These are phyloP conservation scores for Cephus runcator DNA, from an alignment of 2,888 invertebrate genomes.

Conservation along the genomic window DNA sequence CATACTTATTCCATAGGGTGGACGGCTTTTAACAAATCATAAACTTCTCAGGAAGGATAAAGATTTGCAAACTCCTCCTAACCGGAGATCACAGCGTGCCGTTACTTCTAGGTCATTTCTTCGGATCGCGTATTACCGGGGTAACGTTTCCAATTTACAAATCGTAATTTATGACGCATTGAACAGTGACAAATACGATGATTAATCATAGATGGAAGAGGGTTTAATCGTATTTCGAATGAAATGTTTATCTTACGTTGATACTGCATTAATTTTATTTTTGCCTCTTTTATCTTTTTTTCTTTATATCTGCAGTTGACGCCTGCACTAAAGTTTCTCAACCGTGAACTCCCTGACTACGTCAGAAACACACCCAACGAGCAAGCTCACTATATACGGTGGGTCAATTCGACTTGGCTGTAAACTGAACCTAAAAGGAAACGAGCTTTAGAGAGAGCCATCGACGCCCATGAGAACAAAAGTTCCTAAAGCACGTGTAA, in stretches of 20 bases:
- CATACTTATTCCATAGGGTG: background rate
- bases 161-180: background rate
- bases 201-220: background rate
- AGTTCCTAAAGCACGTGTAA: background rate
- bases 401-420: background rate
- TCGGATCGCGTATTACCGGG: background rate
- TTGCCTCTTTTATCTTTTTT: background rate
- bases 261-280: background rate
- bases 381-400: background rate
- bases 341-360: background rate
- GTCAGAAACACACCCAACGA: background rate
- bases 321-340: background rate
- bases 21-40: background rate
- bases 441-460: background rate
- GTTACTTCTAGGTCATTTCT: background rate
- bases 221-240: background rate
- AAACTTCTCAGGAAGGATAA: slow-evolving; percentile 1
- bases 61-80: background rate
- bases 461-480: background rate
- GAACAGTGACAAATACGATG: background rate
- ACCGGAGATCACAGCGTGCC: background rate
- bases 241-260: background rate
- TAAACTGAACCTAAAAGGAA: background rate
- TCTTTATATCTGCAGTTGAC: background rate
- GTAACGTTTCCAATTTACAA: background rate